Evolutionary conservation across 2,797 vertebrate genomes (phyloP).

Genomic region (Streptopelia turtur): DNA sequence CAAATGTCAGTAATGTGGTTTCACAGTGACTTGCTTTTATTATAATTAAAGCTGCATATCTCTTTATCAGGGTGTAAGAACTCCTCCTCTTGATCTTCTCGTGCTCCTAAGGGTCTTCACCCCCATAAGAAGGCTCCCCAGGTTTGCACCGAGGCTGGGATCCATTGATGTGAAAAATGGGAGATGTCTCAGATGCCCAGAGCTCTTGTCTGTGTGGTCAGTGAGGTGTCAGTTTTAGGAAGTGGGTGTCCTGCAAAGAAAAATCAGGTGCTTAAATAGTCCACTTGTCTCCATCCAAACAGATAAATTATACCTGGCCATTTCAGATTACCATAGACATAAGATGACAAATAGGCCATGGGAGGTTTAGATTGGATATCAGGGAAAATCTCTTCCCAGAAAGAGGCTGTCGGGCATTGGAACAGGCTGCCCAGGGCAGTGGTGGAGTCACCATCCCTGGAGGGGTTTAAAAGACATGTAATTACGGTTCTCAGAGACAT

Average conservation of each 20-base stretch:
- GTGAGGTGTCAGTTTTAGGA: not conserved
- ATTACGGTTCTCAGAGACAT: no score
- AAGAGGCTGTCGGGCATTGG: no score
- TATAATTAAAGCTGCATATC: slow-evolving; percentile 22
- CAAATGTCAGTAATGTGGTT: not conserved
- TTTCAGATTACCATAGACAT: not conserved
- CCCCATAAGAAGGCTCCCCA: not conserved
- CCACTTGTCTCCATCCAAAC: not conserved
- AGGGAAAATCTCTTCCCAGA: no score
- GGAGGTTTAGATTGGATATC: no score
- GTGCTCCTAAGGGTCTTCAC: not conserved
- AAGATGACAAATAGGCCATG: no score
- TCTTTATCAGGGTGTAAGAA: not conserved
- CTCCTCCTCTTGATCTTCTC: not conserved
- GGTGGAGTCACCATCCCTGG: no score
- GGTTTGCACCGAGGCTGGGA: not conserved
- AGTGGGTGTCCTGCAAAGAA: slow-evolving; percentile 34
- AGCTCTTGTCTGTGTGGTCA: not conserved
- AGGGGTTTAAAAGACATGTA: no score
- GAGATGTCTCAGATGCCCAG: not conserved
- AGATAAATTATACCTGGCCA: not conserved
- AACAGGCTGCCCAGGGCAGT: no score
- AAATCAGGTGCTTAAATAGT: not conserved
- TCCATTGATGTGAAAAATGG: not conserved
- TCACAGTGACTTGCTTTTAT: slow-evolving; percentile 48